These are phyloP conservation scores for Cuniculus paca DNA, from an alignment of 2,797 vertebrate species.

Conservation along the genomic window DNA sequence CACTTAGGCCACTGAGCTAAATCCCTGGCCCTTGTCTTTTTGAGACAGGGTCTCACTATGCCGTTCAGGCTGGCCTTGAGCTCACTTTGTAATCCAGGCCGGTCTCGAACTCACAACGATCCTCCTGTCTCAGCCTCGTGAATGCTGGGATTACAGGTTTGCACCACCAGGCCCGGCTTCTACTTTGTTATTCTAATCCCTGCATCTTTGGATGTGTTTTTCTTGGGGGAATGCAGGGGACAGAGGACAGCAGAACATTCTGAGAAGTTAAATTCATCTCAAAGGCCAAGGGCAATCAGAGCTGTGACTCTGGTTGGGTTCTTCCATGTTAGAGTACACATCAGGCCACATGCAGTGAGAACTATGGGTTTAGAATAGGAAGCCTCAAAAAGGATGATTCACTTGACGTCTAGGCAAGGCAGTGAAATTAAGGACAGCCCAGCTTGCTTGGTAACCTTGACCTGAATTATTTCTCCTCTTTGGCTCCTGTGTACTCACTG, in stretches of 20 bases:
- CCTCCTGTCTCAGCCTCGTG: too few species aligned
- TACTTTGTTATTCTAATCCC: neutral
- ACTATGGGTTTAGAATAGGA: neutral
- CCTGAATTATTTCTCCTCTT: slow-evolving; percentile 28
- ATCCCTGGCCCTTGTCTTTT: too few species aligned
- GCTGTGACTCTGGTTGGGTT: neutral
- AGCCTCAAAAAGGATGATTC: neutral
- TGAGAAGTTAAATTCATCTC: slow-evolving; percentile 3
- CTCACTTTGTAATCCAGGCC: too few species aligned
- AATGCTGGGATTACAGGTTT: too few species aligned
- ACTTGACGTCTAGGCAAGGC: neutral
- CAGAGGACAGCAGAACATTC: slow-evolving; percentile 17
- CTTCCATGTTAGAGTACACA: neutral
- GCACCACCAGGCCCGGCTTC: too few species aligned
- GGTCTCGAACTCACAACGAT: too few species aligned
- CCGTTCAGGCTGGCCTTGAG: too few species aligned
- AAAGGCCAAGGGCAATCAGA: neutral
- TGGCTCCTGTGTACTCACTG: slow-evolving; percentile 10
- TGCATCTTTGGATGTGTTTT: slow-evolving; percentile 11
- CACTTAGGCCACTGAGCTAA: too few species aligned
- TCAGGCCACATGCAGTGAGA: neutral
- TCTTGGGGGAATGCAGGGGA: neutral
- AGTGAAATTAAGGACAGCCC: neutral
- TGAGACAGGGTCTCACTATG: too few species aligned
- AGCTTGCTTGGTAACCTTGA: neutral